A percentile compares a stretch with the other conserved stretches of the same genome.
These are phyloP conservation scores for Mythimna impura DNA, from an alignment of 2,888 invertebrate species.

Conservation along the genomic window DNA sequence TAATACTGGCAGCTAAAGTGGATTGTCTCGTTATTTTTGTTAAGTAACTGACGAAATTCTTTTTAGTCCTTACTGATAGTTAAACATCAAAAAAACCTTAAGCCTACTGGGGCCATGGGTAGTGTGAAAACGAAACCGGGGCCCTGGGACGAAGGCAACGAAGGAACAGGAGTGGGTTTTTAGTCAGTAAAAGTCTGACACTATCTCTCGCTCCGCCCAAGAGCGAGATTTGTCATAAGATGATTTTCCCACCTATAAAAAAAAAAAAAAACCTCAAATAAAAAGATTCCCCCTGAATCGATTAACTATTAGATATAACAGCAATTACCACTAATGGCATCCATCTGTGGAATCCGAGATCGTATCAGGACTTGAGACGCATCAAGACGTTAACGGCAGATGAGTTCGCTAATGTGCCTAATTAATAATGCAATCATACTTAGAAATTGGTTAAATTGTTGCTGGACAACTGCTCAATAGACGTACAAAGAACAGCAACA, in stretches of 20 bases:
- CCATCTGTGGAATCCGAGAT: conserved; percentile 34
- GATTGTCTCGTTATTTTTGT: not conserved
- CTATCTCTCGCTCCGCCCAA: too few relatives aligned
- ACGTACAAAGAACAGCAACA: too few relatives aligned
- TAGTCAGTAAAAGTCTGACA: too few relatives aligned
- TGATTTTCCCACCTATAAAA: too few relatives aligned
- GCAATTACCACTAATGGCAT: conserved; percentile 39
- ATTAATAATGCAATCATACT: not conserved
- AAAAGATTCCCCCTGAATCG: too few relatives aligned
- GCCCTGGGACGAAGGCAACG: too few relatives aligned
- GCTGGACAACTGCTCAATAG: not conserved
- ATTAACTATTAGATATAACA: not conserved
- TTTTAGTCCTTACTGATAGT: not conserved
- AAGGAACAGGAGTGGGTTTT: too few relatives aligned
- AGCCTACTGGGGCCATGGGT: too few relatives aligned
- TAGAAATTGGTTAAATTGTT: not conserved
- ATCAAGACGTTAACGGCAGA: not conserved
- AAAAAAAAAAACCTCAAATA: too few relatives aligned
- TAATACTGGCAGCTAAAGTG: conserved; percentile 21
- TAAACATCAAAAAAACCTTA: not conserved
- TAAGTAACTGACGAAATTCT: not conserved
- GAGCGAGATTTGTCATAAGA: too few relatives aligned
- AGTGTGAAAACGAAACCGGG: too few relatives aligned
- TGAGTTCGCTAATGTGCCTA: not conserved
- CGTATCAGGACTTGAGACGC: not conserved